phyloP scores from a whole-genome alignment of 2,113 vertebrate genomes.

The Elgaria multicarinata region DNA sequence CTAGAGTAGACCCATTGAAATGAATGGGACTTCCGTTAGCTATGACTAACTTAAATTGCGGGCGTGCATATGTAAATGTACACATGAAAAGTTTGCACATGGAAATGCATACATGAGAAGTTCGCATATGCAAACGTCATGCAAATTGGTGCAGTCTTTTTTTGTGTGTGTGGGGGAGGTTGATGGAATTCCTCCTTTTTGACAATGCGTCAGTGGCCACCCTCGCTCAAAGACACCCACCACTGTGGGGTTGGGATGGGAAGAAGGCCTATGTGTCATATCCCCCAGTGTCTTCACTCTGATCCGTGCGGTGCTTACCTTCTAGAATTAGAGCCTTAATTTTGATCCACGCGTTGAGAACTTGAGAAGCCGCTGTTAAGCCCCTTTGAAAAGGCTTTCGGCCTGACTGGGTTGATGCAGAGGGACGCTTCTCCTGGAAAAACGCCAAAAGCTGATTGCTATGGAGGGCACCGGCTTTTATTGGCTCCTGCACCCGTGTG shows the following conservation, averaged over 20 bases:
- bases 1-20: too few species aligned
- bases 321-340: conserved; percentile 74
- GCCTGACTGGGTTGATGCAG: conserved; percentile 37
- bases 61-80: too few species aligned
- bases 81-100: too few species aligned
- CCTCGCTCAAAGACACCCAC: too few species aligned
- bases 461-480: accelerated
- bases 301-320: conserved; percentile 70
- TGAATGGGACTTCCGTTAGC: too few species aligned
- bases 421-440: conserved; percentile 23
- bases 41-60: too few species aligned
- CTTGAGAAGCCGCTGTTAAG: conserved; percentile 71
- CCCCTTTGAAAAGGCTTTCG: conserved; percentile 63
- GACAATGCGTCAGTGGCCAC: too few species aligned
- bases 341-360: conserved; percentile 60
- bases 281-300: neutral
- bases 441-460: conserved; percentile 55
- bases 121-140: too few species aligned
- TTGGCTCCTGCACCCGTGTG: accelerated
- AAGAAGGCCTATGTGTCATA: neutral
- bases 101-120: too few species aligned
- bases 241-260: accelerated
- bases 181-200: too few species aligned
- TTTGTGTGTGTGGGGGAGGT: too few species aligned
- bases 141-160: too few species aligned